Conservation (phyloP, 2,797 vertebrate genomes). For the Anniella stebbinsi region DNA sequence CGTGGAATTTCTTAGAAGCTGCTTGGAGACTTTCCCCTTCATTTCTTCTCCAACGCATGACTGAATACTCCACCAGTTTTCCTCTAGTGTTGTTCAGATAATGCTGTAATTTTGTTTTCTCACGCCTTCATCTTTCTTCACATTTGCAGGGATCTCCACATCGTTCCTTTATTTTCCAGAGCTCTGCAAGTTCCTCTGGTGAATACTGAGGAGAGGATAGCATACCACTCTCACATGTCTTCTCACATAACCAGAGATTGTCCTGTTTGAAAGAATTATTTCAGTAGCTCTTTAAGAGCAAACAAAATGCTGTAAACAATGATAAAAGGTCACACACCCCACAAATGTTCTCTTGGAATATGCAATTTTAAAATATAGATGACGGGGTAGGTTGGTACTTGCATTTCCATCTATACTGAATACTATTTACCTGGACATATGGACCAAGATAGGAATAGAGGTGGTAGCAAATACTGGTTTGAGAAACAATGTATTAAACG, state of each 20-base stretch:
- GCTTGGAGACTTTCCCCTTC: slow-evolving; percentile 2
- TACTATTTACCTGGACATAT: background rate
- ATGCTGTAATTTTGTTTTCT: slow-evolving; percentile 35
- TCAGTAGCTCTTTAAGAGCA: background rate
- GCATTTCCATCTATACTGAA: background rate
- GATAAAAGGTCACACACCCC: background rate
- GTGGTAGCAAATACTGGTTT: background rate
- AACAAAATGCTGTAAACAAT: background rate
- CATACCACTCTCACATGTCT: slow-evolving; percentile 92
- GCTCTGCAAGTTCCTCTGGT: slow-evolving; percentile 83
- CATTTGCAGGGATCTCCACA: slow-evolving; percentile 94
- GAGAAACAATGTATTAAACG: background rate
- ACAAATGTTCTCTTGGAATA: background rate
- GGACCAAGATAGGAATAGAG: background rate
- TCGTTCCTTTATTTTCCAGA: slow-evolving; percentile 87
- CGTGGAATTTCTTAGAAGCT: background rate
- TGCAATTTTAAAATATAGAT: background rate
- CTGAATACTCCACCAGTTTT: background rate
- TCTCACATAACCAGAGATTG: slow-evolving; percentile 93
- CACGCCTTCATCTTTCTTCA: slow-evolving; percentile 70
- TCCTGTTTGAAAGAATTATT: slow-evolving; percentile 81
- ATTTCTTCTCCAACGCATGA: background rate
- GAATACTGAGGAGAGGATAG: slow-evolving; percentile 95
- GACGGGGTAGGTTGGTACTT: background rate
- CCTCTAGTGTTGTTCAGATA: background rate